phyloP scores from a whole-genome alignment of 2,113 vertebrate species.

The Hemiprocne comata region DNA sequence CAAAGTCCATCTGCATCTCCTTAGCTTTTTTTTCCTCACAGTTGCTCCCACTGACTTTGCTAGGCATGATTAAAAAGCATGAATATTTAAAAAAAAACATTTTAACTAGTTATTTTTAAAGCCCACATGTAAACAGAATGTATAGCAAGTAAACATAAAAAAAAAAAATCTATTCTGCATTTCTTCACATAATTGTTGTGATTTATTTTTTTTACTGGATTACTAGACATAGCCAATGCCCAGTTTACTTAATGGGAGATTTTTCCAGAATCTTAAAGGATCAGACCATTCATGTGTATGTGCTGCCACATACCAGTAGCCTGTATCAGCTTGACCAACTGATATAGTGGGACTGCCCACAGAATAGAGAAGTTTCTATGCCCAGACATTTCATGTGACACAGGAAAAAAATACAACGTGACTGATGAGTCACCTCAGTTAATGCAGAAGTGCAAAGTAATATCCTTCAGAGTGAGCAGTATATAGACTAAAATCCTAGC shows the following conservation, averaged over 20 bases:
- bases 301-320: background rate
- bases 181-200: background rate
- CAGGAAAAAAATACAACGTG: background rate
- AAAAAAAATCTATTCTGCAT: background rate
- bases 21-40: background rate
- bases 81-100: background rate
- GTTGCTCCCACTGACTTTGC: background rate
- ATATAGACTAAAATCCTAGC: background rate
- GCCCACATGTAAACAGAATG: background rate
- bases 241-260: background rate
- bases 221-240: background rate
- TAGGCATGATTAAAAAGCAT: background rate
- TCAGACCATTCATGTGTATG: background rate
- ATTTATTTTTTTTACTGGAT: background rate
- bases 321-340: background rate
- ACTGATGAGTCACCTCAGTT: background rate
- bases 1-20: background rate
- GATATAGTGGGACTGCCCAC: background rate
- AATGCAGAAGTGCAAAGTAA: background rate
- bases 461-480: background rate
- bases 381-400: background rate
- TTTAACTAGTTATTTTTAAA: background rate
- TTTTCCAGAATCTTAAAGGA: background rate
- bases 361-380: background rate
- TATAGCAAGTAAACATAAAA: background rate